phyloP scores from a whole-genome alignment of 2,797 vertebrate genomes.

The Cuculus canorus region DNA sequence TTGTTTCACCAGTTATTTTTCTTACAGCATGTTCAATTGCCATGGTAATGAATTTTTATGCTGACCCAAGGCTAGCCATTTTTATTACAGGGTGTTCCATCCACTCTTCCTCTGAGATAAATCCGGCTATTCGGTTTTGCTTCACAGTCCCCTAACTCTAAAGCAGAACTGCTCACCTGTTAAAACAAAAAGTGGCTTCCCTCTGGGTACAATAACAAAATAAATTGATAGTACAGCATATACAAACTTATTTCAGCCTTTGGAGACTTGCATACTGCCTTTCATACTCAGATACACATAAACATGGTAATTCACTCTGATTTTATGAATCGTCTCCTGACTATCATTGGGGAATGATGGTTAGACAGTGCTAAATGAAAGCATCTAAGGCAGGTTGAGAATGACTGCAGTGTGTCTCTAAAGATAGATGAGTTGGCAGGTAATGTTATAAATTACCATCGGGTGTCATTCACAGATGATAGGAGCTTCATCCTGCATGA shows the following conservation, averaged over 20 bases:
- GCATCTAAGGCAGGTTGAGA: conserved; percentile 47
- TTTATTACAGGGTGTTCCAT: conserved; percentile 7
- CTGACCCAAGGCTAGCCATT: conserved; percentile 28
- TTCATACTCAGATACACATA: conserved; percentile 24
- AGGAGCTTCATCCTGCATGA: conserved; percentile 71
- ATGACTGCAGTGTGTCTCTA: conserved; percentile 60
- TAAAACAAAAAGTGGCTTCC: conserved; percentile 27
- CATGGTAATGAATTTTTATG: conserved; percentile 35
- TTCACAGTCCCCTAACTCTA: conserved; percentile 48
- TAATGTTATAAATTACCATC: conserved; percentile 76
- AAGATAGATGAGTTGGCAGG: conserved; percentile 76
- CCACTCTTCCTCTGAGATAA: conserved; percentile 12
- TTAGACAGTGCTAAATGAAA: conserved; percentile 47
- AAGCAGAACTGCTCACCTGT: conserved; percentile 49
- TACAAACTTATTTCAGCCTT: conserved; percentile 44
- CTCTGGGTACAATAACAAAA: conserved; percentile 34
- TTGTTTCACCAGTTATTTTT: conserved; percentile 28
- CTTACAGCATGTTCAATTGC: background rate
- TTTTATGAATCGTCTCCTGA: conserved; percentile 62
- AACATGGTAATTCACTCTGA: conserved; percentile 54
- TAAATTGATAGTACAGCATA: conserved; percentile 22
- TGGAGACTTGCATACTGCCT: conserved; percentile 18
- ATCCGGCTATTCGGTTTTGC: conserved; percentile 12
- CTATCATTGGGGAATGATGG: conserved; percentile 17
- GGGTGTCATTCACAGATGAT: conserved; percentile 67